Evolutionary conservation across 2,113 vertebrate genomes (phyloP), one percentile per base, ranked within the genome.

Genomic region (Pongo pygmaeus): DNA sequence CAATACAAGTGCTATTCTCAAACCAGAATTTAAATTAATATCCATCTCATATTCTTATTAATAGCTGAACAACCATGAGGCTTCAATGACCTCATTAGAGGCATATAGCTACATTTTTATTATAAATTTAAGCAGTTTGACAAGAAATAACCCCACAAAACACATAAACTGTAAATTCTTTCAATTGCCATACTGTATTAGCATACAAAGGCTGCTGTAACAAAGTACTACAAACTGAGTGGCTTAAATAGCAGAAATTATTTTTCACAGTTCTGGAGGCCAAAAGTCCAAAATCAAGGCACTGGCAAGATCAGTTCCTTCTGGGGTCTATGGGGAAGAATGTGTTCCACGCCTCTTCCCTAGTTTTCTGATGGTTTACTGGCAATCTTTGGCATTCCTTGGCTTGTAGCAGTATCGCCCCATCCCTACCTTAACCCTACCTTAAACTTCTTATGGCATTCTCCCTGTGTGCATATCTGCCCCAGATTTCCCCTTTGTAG

Each of bases 1-100:
- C 59, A 84, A 75, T 52, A 88, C 3, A 94, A 75, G 70, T 30
- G 84, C 74, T 92, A 38, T 40, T 88, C 25, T 74, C 92, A 67
- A 84, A 96, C 30, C 48, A 59, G 38, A 25, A 94, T 89, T 93
- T 96, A 93, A 89, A 91, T 93, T 72, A 94, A 91, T 83, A 83
- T 1, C n/a, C 27, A 70, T 83, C 12, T 25, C 92, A 38, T 59
- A 64, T 87, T 59, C 38, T 67, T 84, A 92, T 77, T 59, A 95
- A 87, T 30, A 95, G 40, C 43, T 80, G 70, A 64, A 61, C 30
- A 92, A 38, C 20, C n/a, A 14, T 10, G 50, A 94, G 27, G 35
- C 43, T 70, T 92, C 80, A 38, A 6, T 74, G 69, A 17, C 52
- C 84, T 97, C 25, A n/a, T 50, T 35, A 81, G 46, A 91, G 40